phyloP scores from a whole-genome alignment of 2,113 vertebrate species.

The Arothron firmamentum region DNA sequence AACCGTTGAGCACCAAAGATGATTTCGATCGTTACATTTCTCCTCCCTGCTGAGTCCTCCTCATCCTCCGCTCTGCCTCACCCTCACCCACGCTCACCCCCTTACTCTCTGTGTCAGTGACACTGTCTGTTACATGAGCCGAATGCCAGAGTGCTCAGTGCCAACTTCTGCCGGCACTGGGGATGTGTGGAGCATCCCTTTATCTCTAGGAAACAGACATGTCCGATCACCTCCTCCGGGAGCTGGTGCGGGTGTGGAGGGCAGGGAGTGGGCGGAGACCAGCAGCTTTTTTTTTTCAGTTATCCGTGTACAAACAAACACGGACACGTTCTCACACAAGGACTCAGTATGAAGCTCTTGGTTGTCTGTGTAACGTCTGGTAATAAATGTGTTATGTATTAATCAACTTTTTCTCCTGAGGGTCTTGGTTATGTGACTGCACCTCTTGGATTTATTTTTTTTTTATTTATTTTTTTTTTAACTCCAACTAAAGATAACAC shows the following conservation, averaged over 20 bases:
- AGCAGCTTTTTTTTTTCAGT: constrained; percentile 30
- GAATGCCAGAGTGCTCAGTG: constrained; percentile 56
- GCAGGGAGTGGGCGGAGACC: constrained; percentile 43
- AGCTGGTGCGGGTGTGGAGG: constrained; percentile 46
- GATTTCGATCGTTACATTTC: too few relatives aligned
- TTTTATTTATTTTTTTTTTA: too few relatives aligned
- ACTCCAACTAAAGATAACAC: too few relatives aligned
- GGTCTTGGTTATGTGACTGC: neutral
- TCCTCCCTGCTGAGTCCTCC: constrained; percentile 17
- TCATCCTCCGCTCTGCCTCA: constrained; percentile 15
- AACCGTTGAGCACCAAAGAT: too few relatives aligned
- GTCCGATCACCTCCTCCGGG: constrained; percentile 63
- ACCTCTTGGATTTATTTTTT: too few relatives aligned
- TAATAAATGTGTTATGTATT: constrained; percentile 41
- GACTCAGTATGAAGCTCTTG: too few relatives aligned
- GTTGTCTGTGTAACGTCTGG: too few relatives aligned
- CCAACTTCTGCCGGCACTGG: constrained; percentile 66
- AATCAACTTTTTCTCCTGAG: constrained; percentile 44
- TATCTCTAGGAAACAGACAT: constrained; percentile 77
- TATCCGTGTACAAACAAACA: constrained; percentile 1
- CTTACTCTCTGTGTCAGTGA: constrained; percentile 62
- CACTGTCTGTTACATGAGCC: constrained; percentile 66
- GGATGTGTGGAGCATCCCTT: constrained; percentile 69
- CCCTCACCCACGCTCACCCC: constrained; percentile 18
- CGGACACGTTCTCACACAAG: too few relatives aligned